phyloP scores from a whole-genome alignment of 2,888 invertebrate genomes.

The Schizaphis graminum region DNA sequence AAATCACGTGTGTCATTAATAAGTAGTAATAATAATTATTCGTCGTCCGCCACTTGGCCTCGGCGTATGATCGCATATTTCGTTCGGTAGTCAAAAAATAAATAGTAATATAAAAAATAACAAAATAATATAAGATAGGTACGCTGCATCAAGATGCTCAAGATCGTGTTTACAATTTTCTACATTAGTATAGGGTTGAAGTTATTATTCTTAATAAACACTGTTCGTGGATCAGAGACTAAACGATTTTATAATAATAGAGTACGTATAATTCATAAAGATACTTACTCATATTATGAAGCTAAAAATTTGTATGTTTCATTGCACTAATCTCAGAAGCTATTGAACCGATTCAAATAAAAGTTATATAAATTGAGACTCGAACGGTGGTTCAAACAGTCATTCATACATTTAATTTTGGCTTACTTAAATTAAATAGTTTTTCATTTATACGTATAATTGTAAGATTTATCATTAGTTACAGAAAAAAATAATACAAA shows the following conservation, averaged over 20 bases:
- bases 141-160: background rate
- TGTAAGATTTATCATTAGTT: too few relatives aligned
- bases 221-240: background rate
- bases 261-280: background rate
- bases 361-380: too few relatives aligned
- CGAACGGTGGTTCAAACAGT: too few relatives aligned
- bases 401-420: too few relatives aligned
- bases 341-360: too few relatives aligned
- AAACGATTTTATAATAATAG: background rate
- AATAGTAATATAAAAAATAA: background rate
- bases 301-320: too few relatives aligned
- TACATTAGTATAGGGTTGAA: background rate
- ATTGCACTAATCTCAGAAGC: too few relatives aligned
- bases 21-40: constrained; percentile 1
- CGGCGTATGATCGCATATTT: background rate
- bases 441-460: too few relatives aligned
- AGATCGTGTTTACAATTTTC: background rate
- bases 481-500: too few relatives aligned
- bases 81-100: background rate
- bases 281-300: too few relatives aligned
- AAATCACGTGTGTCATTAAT: background rate
- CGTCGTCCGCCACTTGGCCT: background rate
- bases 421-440: too few relatives aligned
- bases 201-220: background rate
- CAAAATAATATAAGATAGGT: background rate